These are phyloP conservation scores for Lasiommata megera DNA, from an alignment of 2,888 invertebrate genomes.

Conservation along the genomic window DNA sequence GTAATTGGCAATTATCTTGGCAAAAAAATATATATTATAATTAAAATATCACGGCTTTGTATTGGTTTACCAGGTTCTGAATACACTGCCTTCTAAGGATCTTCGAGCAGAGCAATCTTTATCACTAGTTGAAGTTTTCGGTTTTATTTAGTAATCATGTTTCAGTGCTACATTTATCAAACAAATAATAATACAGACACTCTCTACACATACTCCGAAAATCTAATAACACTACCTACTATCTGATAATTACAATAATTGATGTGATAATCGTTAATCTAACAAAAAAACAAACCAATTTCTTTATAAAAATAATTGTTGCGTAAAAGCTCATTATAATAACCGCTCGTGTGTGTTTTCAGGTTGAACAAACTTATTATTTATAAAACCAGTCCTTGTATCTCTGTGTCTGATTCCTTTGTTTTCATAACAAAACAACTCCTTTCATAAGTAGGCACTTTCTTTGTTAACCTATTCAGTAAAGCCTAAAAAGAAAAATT, in stretches of 20 bases:
- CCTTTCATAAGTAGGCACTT: background rate
- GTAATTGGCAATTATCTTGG: too few species aligned
- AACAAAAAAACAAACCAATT: background rate
- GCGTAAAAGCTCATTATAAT: background rate
- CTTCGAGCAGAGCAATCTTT: too few species aligned
- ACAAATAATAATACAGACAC: too few species aligned
- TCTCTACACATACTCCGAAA: too few species aligned
- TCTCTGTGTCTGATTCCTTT: slow-evolving; percentile 7
- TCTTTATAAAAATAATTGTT: background rate
- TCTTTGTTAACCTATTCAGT: slow-evolving; percentile 11
- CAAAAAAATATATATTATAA: too few species aligned
- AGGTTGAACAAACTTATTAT: slow-evolving; percentile 16
- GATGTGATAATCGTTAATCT: background rate
- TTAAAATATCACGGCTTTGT: too few species aligned
- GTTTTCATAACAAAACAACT: slow-evolving; percentile 15
- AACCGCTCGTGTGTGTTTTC: background rate
- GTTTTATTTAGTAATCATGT: too few species aligned
- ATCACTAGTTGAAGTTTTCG: too few species aligned
- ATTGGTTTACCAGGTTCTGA: too few species aligned
- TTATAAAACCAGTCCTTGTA: background rate
- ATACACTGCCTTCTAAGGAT: too few species aligned
- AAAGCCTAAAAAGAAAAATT: background rate
- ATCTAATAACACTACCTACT: too few species aligned
- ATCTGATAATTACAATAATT: background rate
- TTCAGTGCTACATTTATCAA: too few species aligned